These are phyloP conservation scores for Lithosia quadra DNA, from an alignment of 2,888 invertebrate species.

Conservation along the genomic window DNA sequence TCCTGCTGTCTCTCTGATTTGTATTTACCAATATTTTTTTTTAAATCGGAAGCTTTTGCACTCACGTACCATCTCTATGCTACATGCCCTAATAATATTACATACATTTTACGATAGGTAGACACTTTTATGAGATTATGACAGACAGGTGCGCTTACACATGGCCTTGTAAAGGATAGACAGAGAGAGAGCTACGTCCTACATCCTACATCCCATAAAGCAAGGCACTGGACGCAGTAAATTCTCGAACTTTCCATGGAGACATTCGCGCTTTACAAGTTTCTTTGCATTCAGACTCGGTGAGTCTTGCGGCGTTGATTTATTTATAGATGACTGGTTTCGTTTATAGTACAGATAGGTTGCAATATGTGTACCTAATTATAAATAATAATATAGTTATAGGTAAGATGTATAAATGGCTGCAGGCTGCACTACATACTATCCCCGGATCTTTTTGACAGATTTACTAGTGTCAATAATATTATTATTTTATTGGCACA, in stretches of 20 bases:
- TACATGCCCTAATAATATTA: neutral
- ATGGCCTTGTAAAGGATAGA: slow-evolving; percentile 16
- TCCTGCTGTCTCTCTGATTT: too few relatives aligned
- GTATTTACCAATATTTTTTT: too few relatives aligned
- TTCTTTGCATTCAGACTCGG: slow-evolving; percentile 10
- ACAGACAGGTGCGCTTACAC: slow-evolving; percentile 5
- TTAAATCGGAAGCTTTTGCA: too few relatives aligned
- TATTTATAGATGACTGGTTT: slow-evolving; percentile 11
- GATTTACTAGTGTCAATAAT: too few relatives aligned
- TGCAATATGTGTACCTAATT: too few relatives aligned
- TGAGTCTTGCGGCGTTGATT: neutral
- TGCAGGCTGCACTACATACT: too few relatives aligned
- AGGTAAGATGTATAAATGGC: too few relatives aligned
- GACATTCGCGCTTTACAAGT: slow-evolving; percentile 11
- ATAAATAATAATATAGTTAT: too few relatives aligned
- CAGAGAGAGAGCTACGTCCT: slow-evolving; percentile 25
- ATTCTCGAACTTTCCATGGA: slow-evolving; percentile 45
- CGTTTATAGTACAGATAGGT: neutral
- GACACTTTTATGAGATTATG: neutral
- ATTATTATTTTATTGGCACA: too few relatives aligned
- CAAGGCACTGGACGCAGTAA: neutral
- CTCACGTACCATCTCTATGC: neutral
- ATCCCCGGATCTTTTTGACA: too few relatives aligned
- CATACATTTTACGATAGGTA: neutral
- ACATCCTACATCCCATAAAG: slow-evolving; percentile 15